Conservation (phyloP, 2,797 vertebrate species). For the Serranus cabrilla region DNA sequence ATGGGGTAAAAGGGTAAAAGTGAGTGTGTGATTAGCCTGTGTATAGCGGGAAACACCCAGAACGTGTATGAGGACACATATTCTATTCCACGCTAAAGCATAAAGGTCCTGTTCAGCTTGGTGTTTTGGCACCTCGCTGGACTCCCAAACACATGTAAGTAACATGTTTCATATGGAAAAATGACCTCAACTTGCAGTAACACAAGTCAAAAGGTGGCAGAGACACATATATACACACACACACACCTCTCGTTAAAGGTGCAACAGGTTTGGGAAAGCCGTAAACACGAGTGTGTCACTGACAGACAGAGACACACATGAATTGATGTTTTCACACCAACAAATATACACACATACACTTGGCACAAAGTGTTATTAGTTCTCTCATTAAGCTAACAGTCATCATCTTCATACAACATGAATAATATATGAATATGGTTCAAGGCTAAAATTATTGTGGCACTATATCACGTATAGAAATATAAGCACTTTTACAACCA, state of each 20-base stretch:
- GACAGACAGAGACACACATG: constrained; percentile 5
- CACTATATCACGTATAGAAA: constrained; percentile 56
- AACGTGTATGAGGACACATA: constrained; percentile 15
- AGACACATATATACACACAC: not conserved
- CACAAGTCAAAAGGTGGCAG: constrained; percentile 19
- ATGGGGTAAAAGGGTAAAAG: constrained; percentile 40
- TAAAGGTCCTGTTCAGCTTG: constrained; percentile 57
- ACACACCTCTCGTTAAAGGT: constrained; percentile 37
- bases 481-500: constrained; percentile 55
- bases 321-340: constrained; percentile 16
- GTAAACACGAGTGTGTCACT: constrained; percentile 34
- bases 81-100: constrained; percentile 26
- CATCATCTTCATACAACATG: constrained; percentile 32
- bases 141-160: constrained; percentile 11
- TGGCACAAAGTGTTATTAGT: constrained; percentile 58
- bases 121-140: constrained; percentile 34
- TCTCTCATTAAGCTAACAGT: constrained; percentile 17
- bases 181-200: constrained; percentile 61
- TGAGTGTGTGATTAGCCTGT: constrained; percentile 33
- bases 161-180: constrained; percentile 54
- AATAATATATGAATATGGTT: constrained; percentile 45
- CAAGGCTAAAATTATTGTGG: constrained; percentile 48
- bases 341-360: constrained; percentile 14
- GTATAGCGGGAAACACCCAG: constrained; percentile 49
- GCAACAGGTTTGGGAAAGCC: constrained; percentile 17